Base-by-base conservation (phyloP, 2,113 vertebrate genomes). In the Amphiprion ocellaris region DNA sequence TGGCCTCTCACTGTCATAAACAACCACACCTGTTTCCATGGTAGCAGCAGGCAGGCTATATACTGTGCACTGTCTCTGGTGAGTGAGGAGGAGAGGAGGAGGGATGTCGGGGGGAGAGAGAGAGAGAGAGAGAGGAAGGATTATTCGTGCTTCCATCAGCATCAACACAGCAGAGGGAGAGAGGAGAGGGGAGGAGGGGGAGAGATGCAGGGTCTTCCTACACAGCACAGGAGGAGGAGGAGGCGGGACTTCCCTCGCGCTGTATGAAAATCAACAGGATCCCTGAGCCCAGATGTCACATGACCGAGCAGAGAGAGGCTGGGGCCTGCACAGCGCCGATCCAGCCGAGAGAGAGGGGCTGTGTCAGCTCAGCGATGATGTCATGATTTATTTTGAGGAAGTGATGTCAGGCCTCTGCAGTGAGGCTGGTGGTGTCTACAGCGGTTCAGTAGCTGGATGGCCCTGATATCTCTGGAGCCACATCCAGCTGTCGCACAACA, bases 11-110 rank as follows among this genome's bases (percentile, higher is more conserved):
- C 90, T 90, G 92, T 91, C 92, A 93, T 94, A 94, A 95, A 95
- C 94, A 95, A 93, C 92, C 91, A 94, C 94, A 93, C 94, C 93
- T 94, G 94, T 95, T 95, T 94, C 94, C 94, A 94, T 94, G 93
- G 93, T 79, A 95, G 90, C 93, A 89, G 92, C 88, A 90, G 90
- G 90, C 84, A 87, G 92, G 89, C 88, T 90, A 77, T 89, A 89
- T 87, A 64, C 91, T 77, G 79, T 88, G 85, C 81, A 86, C 88
- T 76, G 90, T 93, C 89, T 90, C 91, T 90, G 85, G 88, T 89
- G 85, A 90, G 87, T 87, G 87, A 93, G 86, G 84, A 87, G 83
- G 85, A 77, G 84, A 86, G 81, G 79, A 85, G 79, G 86, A 78
- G 76, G 66, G 85, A 75, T 62, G 60, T 54, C 70, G 54, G 78